These are phyloP conservation scores for Villa cingulata DNA, from an alignment of 2,888 invertebrate species.

Conservation along the genomic window DNA sequence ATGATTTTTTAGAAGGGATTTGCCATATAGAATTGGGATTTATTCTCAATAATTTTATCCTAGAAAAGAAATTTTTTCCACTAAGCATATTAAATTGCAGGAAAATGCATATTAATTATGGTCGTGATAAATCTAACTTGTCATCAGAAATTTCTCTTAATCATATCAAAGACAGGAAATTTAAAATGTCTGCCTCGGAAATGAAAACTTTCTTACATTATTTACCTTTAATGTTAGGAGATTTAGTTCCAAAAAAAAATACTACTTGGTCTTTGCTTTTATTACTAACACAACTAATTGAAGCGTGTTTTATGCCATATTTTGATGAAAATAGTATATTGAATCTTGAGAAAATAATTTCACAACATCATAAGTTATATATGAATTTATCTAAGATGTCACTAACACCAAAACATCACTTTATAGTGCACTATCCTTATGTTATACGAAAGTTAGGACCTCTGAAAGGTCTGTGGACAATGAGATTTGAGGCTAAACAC, in stretches of 20 bases:
- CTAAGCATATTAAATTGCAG: slow-evolving; percentile 16
- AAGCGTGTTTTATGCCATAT: no score
- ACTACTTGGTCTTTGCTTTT: no score
- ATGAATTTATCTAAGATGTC: slow-evolving; percentile 13
- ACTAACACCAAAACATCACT: slow-evolving; percentile 18
- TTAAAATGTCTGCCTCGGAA: no score
- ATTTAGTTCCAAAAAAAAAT: no score
- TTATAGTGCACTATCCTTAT: slow-evolving; percentile 16
- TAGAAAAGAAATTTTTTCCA: slow-evolving; percentile 14
- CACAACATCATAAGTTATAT: slow-evolving; percentile 2
- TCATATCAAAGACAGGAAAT: no score
- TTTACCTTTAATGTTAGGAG: no score
- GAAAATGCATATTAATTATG: slow-evolving; percentile 18
- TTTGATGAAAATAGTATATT: no score
- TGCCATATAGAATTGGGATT: slow-evolving; percentile 15
- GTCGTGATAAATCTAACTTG: slow-evolving; percentile 16
- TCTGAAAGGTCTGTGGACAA: slow-evolving; percentile 14
- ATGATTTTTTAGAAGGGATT: slow-evolving; percentile 17
- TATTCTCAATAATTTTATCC: slow-evolving; percentile 13
- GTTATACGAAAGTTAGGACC: slow-evolving; percentile 16
- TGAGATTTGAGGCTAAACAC: slow-evolving; percentile 18
- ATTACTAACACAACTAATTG: no score
- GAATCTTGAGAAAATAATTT: no score
- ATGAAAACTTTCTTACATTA: no score
- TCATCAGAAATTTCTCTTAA: slow-evolving; percentile 12